Base-by-base conservation (phyloP, 2,888 invertebrate genomes). In the Agapostemon virescens region DNA sequence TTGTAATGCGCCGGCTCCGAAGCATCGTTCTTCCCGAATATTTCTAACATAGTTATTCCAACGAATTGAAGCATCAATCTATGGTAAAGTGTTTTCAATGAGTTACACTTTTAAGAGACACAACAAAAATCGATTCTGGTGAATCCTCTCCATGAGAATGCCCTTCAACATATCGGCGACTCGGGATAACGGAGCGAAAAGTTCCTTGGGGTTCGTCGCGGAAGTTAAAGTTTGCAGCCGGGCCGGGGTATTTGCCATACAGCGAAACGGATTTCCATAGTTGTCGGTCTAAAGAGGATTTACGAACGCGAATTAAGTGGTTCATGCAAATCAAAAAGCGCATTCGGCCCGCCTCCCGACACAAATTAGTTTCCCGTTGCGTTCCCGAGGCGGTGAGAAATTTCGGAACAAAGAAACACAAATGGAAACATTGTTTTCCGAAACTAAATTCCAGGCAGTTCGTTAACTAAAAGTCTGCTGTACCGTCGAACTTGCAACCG, bases 291-390 rank as follows among this genome's bases (percentile, higher is more conserved):
- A 26, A 69, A 17, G 36, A 36, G 63, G 36, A 33, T 36, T 63
- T 61, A 36, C 36, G 63, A 61, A 36, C 61, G 63, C 68, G 74
- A 84, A 84, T 79, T 74, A 77, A 77, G 38, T 76, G 76, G 69
- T 61, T 77, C 61, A 45, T 55, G 64, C 13, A 26, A 75, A 81
- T 73, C 73, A 70, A 78, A 70, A 30, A 81, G 36, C 40, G 17
- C n/a, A 13, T 13, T 36, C 45, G 61, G 26, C 15, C 30, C 33
- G 20, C n/a, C 40, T 33, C 23, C 20, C 13, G n/a, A 72, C 45
- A 26, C 26, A 61, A 36, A 72, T 69, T 83, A 23, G 49, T 70
- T 67, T 9, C 45, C 13, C 26, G 36, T 7, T 15, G 30, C 33
- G 40, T 58, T 63, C 40, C 15, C 17, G 1, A 11, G 23, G 15